Base-by-base conservation (phyloP, 2,888 invertebrate species). In the Merodon equestris region DNA sequence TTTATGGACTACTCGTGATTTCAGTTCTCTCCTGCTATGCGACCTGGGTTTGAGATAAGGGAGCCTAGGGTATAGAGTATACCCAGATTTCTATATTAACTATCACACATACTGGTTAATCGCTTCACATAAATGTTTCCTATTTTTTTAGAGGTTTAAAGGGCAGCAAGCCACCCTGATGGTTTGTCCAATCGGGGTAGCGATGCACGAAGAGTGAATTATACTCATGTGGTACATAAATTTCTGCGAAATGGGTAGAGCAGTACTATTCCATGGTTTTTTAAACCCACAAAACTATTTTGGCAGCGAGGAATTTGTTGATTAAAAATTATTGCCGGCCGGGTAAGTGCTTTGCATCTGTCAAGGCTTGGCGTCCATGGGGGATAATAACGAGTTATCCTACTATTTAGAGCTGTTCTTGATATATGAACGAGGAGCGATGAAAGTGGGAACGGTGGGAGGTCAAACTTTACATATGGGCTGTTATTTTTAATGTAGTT, bases 151-250 rank as follows among this genome's bases (percentile, higher is more conserved):
- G 3, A 7, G 27, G 2, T 27, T 2, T 7, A 67, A 68, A 67
- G 42, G 53, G 63, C 56, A 73, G 61, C 63, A 68, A 73, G 50
- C 38, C 19, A 63, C 44, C 58, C 63, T 57, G 17, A 54, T 56
- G 61, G 14, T 36, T 67, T 57, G 40, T n/a, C 42, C 10, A 48
- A 51, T 50, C 9, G 50, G 56, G 42, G 57, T 9, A 61, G 56
- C 14, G 15, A 48, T 48, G 42, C 27, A 7, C 2, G 27, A 27
- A 51, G 54, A 66, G 38, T 60, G 40, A 19, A 71, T 50, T 64
- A 47, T 60, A 58, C 77, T 67, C 77, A 14, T 38, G 63, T 63
- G 77, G 40, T 44, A 56, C 44, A 77, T 77, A 77, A 73, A 73
- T 63, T 27, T 27, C 27, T 27, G 27, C 27, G 27, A 27, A 27